Base-by-base conservation (phyloP, 2,888 invertebrate genomes). In the Tenthredo mesomela region DNA sequence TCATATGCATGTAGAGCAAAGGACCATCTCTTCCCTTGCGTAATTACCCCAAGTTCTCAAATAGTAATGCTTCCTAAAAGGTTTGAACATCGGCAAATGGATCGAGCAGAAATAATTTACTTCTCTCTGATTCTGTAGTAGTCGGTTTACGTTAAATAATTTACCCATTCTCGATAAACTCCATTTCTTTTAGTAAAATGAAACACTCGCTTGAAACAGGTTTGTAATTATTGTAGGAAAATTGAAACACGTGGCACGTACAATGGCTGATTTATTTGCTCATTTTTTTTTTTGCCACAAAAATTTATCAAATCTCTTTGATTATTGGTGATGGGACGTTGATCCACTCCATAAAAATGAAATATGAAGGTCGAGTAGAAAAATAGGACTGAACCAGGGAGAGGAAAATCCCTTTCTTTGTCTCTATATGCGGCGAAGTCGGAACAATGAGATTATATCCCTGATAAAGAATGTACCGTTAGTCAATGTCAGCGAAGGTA, bases 361-460 rank as follows among this genome's bases (percentile, higher is more conserved):
- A 70, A 9, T 18, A 70, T 70, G 70, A n/a, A 18, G 70, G 70
- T 70, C 2, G n/a, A 37, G 37, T 37, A 7, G n/a, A 37, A 37
- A 33, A 70, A 70, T 70, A 18, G n/a, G 18, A n/a, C 37, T 37
- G 37, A 70, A 1, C n/a, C 70, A 37, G 37, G 33, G 9, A 18
- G 33, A 70, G 70, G 15, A n/a, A 33, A 33, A 70, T 70, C 70
- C 37, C 18, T n/a, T 61, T 61, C 61, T 61, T 61, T 61, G 61
- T 61, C 12, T 61, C 25, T 25, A 61, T 61, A 47, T 47, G 47
- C 47, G 21, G 61, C 25, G 12, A 61, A 61, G 25, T 61, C n/a
- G n/a, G 70, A 70, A 70, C 37, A 70, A 70, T 37, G 70, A 70
- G 70, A 70, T 70, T 70, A 70, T 37, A 37, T 70, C n/a, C 37